These are phyloP conservation scores for Drosophila melanosoma DNA, from an alignment of 2,888 invertebrate genomes.

Conservation along the genomic window DNA sequence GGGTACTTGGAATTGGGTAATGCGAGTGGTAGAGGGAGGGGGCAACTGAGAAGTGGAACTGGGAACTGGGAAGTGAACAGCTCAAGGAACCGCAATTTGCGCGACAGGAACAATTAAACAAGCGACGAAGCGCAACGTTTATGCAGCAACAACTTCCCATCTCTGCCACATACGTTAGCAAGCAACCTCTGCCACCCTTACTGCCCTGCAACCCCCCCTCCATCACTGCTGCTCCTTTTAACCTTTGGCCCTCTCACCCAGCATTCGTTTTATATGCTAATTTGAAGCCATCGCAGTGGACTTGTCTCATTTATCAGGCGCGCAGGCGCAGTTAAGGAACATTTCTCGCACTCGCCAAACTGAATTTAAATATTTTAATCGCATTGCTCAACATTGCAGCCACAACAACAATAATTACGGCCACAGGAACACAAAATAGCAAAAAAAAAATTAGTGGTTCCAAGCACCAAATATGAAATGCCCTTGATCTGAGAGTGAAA, in stretches of 20 bases:
- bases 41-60: background rate
- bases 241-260: conserved; percentile 6
- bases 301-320: conserved; percentile 76
- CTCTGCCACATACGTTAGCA: background rate
- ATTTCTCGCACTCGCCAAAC: conserved; percentile 60
- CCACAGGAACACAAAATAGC: conserved; percentile 22
- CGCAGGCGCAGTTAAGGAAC: conserved; percentile 65
- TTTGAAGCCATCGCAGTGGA: conserved; percentile 50
- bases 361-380: conserved; percentile 79
- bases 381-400: conserved; percentile 58
- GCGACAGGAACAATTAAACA: conserved; percentile 77
- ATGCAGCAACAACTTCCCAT: conserved; percentile 4
- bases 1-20: background rate
- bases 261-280: conserved; percentile 67
- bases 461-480: conserved; percentile 26
- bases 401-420: conserved; percentile 28
- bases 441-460: background rate
- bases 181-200: background rate
- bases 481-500: conserved; percentile 12
- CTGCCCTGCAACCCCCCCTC: background rate
- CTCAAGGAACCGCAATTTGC: conserved; percentile 65
- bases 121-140: conserved; percentile 69
- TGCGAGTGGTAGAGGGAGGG: background rate
- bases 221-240: background rate
- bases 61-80: conserved; percentile 19